Conservation (phyloP, 2,888 invertebrate species). For the Mesorhabditis sp. region DNA sequence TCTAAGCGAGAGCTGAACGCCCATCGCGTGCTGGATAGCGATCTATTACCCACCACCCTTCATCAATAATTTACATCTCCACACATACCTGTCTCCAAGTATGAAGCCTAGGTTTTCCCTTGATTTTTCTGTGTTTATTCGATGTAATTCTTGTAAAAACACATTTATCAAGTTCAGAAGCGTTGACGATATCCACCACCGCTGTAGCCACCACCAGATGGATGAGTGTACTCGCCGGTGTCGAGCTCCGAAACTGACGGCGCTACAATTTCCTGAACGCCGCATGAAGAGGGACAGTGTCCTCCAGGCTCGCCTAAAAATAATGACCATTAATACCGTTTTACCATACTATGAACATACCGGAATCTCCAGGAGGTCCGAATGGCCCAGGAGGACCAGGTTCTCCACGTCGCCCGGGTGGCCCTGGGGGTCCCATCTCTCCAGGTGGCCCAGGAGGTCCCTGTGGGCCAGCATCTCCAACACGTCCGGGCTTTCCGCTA, state of each 20-base stretch:
- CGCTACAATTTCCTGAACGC: conserved; percentile 55
- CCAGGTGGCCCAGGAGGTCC: conserved; percentile 55
- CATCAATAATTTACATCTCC: too few relatives aligned
- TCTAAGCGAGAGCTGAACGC: too few relatives aligned
- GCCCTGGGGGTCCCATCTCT: conserved; percentile 48
- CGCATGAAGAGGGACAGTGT: conserved; percentile 55
- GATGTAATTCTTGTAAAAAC: too few relatives aligned
- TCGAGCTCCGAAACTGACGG: conserved; percentile 49
- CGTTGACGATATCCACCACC: too few relatives aligned
- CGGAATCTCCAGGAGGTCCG: conserved; percentile 54
- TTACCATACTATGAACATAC: background rate
- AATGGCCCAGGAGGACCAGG: conserved; percentile 51
- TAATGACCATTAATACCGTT: background rate
- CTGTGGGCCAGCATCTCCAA: conserved; percentile 51
- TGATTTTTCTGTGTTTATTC: too few relatives aligned
- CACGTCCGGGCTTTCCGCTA: conserved; percentile 36
- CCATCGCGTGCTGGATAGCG: too few relatives aligned
- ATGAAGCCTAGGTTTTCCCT: too few relatives aligned
- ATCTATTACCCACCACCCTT: too few relatives aligned
- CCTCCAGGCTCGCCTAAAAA: conserved; percentile 51
- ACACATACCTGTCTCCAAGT: too few relatives aligned
- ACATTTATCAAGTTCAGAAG: too few relatives aligned
- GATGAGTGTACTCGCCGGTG: conserved; percentile 28
- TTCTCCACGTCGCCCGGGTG: conserved; percentile 55
- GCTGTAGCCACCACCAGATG: conserved; percentile 31